Conservation (phyloP, 2,888 invertebrate species). For the Iselma pallidipennis region DNA sequence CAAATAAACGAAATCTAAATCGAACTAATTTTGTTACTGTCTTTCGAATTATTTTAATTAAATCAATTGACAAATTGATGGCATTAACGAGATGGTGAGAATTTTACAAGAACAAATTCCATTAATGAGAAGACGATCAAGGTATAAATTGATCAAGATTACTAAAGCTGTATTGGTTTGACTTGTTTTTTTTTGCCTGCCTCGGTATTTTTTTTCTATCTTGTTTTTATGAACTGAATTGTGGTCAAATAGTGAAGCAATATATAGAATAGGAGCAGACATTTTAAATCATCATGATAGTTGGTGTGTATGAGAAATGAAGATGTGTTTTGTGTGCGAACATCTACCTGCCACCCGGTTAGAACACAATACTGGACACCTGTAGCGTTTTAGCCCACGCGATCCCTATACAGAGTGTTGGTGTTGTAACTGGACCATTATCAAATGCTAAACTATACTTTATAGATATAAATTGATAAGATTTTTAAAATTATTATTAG, state of each 20-base stretch:
- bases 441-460: too few relatives aligned
- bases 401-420: constrained; percentile 45
- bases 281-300: constrained; percentile 21
- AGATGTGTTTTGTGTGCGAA: constrained; percentile 46
- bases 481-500: too few relatives aligned
- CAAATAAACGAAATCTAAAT: constrained; percentile 38
- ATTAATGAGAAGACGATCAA: too few relatives aligned
- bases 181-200: background rate
- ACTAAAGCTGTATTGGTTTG: background rate
- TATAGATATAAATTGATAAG: background rate
- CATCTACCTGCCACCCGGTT: constrained; percentile 46
- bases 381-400: constrained; percentile 48
- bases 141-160: background rate
- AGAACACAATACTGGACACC: constrained; percentile 36
- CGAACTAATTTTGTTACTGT: constrained; percentile 48
- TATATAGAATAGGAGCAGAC: too few relatives aligned
- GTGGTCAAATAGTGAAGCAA: too few relatives aligned
- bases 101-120: constrained; percentile 13
- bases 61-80: constrained; percentile 51
- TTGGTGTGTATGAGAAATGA: constrained; percentile 36
- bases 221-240: too few relatives aligned
- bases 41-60: constrained; percentile 53
- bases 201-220: background rate
- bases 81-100: background rate
- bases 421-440: constrained; percentile 48